These are phyloP conservation scores for Iphiclides podalirius DNA, from an alignment of 2,888 invertebrate species.

Conservation along the genomic window DNA sequence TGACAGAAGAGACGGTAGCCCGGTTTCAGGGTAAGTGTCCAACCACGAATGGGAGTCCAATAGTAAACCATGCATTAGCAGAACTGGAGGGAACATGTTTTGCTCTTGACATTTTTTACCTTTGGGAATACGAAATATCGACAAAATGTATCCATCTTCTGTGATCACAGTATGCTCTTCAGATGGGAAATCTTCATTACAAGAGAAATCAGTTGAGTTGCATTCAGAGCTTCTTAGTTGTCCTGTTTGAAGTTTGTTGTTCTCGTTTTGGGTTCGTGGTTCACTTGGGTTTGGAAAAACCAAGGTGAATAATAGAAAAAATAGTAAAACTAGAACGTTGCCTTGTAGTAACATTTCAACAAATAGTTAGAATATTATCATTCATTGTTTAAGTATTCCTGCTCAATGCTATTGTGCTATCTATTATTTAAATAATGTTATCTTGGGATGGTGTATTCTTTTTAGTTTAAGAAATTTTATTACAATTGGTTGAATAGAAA, in stretches of 20 bases:
- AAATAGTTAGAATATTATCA: neutral
- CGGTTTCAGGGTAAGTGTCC: conserved; percentile 49
- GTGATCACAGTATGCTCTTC: conserved; percentile 52
- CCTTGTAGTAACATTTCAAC: neutral
- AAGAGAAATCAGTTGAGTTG: neutral
- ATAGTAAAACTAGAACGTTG: neutral
- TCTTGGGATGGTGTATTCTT: no score
- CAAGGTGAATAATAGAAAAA: neutral
- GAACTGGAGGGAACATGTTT: conserved; percentile 26
- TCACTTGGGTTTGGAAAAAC: neutral
- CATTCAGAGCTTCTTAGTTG: neutral
- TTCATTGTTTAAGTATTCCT: neutral
- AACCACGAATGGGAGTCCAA: conserved; percentile 54
- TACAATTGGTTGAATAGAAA: no score
- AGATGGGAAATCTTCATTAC: conserved; percentile 18
- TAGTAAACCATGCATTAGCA: conserved; percentile 56
- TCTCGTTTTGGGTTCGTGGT: no score
- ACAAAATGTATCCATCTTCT: conserved; percentile 55
- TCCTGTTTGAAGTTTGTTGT: neutral
- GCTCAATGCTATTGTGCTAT: neutral
- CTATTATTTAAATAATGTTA: no score
- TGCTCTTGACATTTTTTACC: neutral
- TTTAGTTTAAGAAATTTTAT: no score
- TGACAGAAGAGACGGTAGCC: conserved; percentile 39
- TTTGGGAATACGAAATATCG: conserved; percentile 30